Percentiles rank a stretch among this genome's conserved stretches.
Conservation (phyloP, 2,888 invertebrate species). For the Myathropa florea region DNA sequence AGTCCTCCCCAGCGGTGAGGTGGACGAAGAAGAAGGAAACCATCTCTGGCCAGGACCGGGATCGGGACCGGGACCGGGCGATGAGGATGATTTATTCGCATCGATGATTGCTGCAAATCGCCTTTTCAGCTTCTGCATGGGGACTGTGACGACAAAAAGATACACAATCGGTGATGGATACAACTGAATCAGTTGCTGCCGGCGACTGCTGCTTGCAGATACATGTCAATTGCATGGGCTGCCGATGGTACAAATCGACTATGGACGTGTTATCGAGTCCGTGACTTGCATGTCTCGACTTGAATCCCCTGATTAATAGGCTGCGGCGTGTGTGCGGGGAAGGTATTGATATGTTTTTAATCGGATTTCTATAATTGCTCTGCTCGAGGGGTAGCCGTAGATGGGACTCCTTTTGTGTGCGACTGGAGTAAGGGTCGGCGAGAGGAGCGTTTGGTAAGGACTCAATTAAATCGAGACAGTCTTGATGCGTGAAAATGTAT, state of each 20-base stretch:
- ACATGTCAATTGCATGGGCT: constrained; percentile 57
- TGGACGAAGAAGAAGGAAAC: constrained; percentile 31
- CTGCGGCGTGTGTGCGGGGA: background rate
- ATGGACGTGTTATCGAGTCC: constrained; percentile 4
- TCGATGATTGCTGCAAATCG: constrained; percentile 67
- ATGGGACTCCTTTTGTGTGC: background rate
- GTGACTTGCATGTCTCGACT: constrained; percentile 39
- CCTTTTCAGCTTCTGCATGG: constrained; percentile 28
- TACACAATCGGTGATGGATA: constrained; percentile 55
- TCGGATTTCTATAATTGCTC: constrained; percentile 58
- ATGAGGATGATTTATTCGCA: constrained; percentile 59
- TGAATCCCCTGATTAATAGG: constrained; percentile 54
- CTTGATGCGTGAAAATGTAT: background rate
- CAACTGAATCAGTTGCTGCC: constrained; percentile 57
- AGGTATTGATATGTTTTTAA: constrained; percentile 51
- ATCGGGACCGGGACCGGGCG: constrained; percentile 11
- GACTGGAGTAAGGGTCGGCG: background rate
- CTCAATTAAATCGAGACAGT: background rate
- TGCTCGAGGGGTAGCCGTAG: constrained; percentile 7
- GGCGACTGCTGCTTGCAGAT: constrained; percentile 45
- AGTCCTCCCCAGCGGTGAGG: constrained; percentile 7
- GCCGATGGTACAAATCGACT: constrained; percentile 6
- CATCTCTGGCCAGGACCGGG: constrained; percentile 55
- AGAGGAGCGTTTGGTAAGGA: background rate
- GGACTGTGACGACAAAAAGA: constrained; percentile 26